Percentiles rank a stretch among this genome's conserved stretches.
phyloP scores from a whole-genome alignment of 1,140 invertebrate species.

The Ceratosolen fusciceps region DNA sequence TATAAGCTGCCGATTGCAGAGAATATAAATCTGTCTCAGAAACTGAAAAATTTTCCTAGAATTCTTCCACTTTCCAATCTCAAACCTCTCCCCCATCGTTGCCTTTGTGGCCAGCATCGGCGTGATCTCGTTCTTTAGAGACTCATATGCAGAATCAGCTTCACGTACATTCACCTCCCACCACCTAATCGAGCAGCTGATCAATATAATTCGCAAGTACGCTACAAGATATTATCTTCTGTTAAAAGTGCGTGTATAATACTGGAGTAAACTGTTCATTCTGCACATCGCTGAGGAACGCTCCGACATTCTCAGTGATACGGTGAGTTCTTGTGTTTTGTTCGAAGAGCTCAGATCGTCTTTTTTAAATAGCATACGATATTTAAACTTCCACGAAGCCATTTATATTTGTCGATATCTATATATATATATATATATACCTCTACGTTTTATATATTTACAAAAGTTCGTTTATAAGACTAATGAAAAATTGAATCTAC shows the following conservation, averaged over 20 bases:
- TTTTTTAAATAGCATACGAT: no score
- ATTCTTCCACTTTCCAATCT: constrained; percentile 4
- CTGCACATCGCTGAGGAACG: background rate
- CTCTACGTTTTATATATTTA: background rate
- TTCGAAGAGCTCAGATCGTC: constrained; percentile 25
- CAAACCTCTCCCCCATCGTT: background rate
- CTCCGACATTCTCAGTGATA: background rate
- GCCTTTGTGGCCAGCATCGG: background rate
- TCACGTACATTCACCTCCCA: background rate
- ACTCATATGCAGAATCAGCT: constrained; percentile 1
- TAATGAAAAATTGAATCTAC: background rate
- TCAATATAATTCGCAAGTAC: constrained; percentile 11
- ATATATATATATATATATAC: no score
- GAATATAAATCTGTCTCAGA: background rate
- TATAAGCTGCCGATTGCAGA: background rate
- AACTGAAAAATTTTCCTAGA: background rate
- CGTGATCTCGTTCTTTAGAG: background rate
- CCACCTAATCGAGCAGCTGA: constrained; percentile 11
- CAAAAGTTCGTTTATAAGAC: background rate
- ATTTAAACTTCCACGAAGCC: background rate
- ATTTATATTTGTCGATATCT: background rate
- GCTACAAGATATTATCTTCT: background rate
- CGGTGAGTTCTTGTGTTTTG: constrained; percentile 18
- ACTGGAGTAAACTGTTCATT: constrained; percentile 8
- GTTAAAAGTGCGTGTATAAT: background rate